Conservation (phyloP, 1,140 invertebrate species). For the Bicyclus anynana region DNA sequence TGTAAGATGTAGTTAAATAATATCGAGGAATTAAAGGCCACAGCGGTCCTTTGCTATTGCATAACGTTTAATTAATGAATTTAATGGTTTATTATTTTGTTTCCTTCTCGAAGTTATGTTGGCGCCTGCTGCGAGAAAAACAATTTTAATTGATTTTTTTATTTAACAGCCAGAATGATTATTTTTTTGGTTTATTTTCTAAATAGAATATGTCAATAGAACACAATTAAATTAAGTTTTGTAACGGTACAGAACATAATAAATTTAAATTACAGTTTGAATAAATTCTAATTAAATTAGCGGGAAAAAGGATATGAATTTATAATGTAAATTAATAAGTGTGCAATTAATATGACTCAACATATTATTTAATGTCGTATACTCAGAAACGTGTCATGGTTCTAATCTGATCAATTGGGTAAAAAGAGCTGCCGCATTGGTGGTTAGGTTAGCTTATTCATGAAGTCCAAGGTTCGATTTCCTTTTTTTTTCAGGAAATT, state of each 20-base stretch:
- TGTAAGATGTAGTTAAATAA: slow-evolving; percentile 2
- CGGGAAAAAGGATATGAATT: neutral
- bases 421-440: too few relatives aligned
- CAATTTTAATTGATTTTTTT: too few relatives aligned
- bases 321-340: neutral
- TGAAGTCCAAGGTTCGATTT: too few relatives aligned
- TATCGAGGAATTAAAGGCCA: slow-evolving; percentile 1
- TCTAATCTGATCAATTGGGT: neutral
- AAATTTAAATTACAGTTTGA: neutral
- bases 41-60: neutral
- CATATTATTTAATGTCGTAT: neutral
- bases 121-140: neutral
- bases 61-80: neutral
- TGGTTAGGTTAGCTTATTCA: too few relatives aligned
- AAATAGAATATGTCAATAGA: too few relatives aligned
- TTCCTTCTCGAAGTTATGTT: neutral
- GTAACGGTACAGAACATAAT: neutral
- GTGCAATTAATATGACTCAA: neutral
- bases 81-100: neutral
- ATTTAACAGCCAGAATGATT: too few relatives aligned
- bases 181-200: too few relatives aligned
- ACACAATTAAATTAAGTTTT: too few relatives aligned
- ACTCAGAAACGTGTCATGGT: neutral
- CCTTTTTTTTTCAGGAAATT: too few relatives aligned
- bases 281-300: neutral